These are phyloP conservation scores for Furcifer pardalis DNA, from an alignment of 2,797 vertebrate species.

Conservation along the genomic window DNA sequence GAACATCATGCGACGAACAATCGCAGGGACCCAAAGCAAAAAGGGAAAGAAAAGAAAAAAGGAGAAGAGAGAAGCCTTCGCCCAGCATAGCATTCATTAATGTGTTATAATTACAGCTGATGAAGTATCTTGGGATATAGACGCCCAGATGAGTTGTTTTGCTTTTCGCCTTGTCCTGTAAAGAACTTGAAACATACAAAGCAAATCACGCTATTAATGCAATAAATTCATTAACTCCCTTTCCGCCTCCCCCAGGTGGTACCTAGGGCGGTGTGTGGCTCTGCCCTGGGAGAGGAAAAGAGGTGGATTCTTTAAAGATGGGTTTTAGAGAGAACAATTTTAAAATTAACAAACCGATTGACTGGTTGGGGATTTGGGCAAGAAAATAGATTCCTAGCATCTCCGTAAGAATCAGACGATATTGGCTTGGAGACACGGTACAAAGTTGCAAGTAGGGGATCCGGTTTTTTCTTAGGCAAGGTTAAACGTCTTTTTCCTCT, in stretches of 20 bases:
- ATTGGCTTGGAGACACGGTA: neutral
- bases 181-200: conserved; percentile 22
- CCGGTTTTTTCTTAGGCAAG: neutral
- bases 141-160: conserved; percentile 40
- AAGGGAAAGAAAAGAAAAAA: neutral
- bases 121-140: conserved; percentile 73
- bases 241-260: conserved; percentile 26
- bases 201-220: conserved; percentile 10
- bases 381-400: conserved; percentile 56
- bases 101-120: conserved; percentile 80
- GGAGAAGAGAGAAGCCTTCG: conserved; percentile 74
- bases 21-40: conserved; percentile 61
- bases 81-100: conserved; percentile 76
- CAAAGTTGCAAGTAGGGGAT: neutral
- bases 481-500: neutral
- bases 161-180: neutral
- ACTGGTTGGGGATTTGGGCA: conserved; percentile 45
- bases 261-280: conserved; percentile 46
- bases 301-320: conserved; percentile 70
- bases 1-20: conserved; percentile 77
- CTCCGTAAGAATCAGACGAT: conserved; percentile 46
- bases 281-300: conserved; percentile 54
- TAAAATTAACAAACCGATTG: neutral
- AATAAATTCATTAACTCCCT: conserved; percentile 6
- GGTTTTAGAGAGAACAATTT: conserved; percentile 63